These are phyloP conservation scores for Ceratina calcarata DNA, from an alignment of 1,140 invertebrate species.

Conservation along the genomic window DNA sequence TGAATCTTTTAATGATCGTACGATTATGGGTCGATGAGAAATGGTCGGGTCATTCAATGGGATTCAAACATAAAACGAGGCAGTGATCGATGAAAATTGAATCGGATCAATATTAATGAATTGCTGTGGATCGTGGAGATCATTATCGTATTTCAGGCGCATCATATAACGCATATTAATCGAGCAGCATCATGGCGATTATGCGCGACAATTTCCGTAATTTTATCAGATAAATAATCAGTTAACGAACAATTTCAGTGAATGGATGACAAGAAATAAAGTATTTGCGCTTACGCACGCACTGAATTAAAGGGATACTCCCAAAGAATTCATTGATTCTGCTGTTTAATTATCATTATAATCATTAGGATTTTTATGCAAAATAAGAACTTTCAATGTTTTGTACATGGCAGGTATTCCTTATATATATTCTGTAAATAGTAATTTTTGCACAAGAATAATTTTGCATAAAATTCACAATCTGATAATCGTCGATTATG, in stretches of 20 bases:
- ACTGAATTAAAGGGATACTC: no score
- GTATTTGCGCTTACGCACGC: no score
- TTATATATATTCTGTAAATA: no score
- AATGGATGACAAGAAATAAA: background rate
- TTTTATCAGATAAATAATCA: constrained; percentile 26
- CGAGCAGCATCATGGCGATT: constrained; percentile 6
- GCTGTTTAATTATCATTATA: no score
- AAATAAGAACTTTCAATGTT: no score
- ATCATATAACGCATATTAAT: constrained; percentile 51
- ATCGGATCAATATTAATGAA: constrained; percentile 56
- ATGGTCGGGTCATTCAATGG: background rate
- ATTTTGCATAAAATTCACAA: no score
- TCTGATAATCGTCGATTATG: no score
- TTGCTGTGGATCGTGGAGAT: constrained; percentile 35
- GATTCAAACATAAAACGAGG: constrained; percentile 22
- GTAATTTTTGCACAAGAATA: no score
- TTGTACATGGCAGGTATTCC: no score
- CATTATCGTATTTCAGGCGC: constrained; percentile 44
- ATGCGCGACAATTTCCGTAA: constrained; percentile 13
- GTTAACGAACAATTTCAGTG: constrained; percentile 25
- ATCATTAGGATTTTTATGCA: no score
- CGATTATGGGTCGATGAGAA: background rate
- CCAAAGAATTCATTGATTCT: no score
- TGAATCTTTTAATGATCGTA: background rate
- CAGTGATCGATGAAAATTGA: constrained; percentile 54